phyloP scores from a whole-genome alignment of 2,797 vertebrate species.

The Cynopterus sphinx region DNA sequence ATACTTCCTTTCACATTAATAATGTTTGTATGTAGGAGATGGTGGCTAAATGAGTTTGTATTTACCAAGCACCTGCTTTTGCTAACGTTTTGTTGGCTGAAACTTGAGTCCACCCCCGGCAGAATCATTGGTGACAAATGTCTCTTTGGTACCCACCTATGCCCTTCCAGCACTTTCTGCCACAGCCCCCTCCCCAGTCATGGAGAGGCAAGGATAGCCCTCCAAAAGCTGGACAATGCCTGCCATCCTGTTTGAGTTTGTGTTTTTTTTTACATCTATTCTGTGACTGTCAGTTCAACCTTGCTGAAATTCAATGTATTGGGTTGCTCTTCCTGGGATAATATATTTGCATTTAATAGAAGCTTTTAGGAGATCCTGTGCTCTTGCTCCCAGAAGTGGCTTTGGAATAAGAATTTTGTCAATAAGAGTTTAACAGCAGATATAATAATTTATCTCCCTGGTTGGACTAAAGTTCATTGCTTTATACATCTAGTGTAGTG shows the following conservation, averaged over 20 bases:
- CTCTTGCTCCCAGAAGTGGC: neutral
- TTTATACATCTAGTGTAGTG: neutral
- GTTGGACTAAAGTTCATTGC: neutral
- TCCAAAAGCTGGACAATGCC: neutral
- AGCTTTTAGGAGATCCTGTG: neutral
- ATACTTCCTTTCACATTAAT: neutral
- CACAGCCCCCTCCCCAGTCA: no score
- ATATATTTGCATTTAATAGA: constrained; percentile 3
- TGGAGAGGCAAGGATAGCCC: neutral
- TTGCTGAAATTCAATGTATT: neutral
- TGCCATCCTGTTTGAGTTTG: neutral
- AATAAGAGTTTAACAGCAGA: neutral
- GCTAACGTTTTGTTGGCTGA: neutral
- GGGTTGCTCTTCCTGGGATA: neutral
- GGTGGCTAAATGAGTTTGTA: neutral
- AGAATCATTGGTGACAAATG: neutral
- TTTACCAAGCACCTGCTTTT: neutral
- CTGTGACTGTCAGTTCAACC: neutral
- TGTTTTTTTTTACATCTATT: neutral
- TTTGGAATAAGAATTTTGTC: neutral
- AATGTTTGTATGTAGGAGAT: neutral
- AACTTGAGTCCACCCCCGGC: neutral
- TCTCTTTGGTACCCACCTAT: neutral
- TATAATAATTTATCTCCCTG: neutral
- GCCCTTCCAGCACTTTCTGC: neutral